phyloP scores from a whole-genome alignment of 2,797 vertebrate genomes.

The Percopsis omiscomaycus region DNA sequence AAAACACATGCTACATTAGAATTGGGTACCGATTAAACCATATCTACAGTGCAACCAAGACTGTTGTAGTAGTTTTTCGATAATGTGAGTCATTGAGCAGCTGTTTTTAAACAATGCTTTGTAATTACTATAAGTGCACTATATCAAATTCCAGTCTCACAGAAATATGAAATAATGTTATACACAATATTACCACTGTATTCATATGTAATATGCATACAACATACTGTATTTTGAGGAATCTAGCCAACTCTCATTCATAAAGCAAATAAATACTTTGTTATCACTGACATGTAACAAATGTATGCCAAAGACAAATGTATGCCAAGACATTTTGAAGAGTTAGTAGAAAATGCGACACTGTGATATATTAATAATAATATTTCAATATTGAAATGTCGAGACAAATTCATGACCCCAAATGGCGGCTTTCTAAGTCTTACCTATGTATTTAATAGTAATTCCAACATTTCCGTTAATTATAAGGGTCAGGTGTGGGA shows the following conservation, averaged over 20 bases:
- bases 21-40: background rate
- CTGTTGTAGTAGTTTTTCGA: no score
- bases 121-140: background rate
- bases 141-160: background rate
- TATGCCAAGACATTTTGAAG: background rate
- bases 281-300: background rate
- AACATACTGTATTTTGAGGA: background rate
- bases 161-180: background rate
- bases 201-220: background rate
- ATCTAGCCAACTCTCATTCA: slow-evolving; percentile 6
- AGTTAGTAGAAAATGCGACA: background rate
- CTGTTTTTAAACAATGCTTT: background rate
- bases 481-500: slow-evolving; percentile 33
- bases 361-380: no score
- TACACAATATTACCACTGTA: background rate
- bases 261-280: slow-evolving; percentile 4
- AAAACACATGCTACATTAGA: background rate
- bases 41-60: background rate
- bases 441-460: slow-evolving; percentile 37
- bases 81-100: background rate
- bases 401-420: background rate
- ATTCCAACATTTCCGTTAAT: slow-evolving; percentile 36
- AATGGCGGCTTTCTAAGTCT: background rate
- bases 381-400: slow-evolving; percentile 3
- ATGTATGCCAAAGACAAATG: background rate